Conservation (phyloP, 2,888 invertebrate genomes). For the Hirtodrosophila trivittata region DNA sequence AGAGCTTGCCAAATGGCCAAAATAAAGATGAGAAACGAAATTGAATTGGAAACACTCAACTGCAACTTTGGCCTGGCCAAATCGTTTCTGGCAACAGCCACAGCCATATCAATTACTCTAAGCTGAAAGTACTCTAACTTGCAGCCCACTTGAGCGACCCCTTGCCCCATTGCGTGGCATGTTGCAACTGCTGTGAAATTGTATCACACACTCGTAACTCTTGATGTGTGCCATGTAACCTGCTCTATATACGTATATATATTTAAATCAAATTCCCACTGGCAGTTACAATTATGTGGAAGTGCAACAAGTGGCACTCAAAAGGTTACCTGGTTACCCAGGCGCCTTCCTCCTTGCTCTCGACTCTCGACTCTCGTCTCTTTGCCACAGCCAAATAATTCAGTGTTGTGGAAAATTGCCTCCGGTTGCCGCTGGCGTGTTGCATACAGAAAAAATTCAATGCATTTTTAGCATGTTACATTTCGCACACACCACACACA, state of each 20-base stretch:
- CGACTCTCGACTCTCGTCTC: background rate
- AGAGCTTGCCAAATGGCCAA: conserved; percentile 40
- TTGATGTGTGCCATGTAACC: conserved; percentile 38
- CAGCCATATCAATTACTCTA: no score
- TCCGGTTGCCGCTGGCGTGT: conserved; percentile 60
- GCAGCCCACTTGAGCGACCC: conserved; percentile 3
- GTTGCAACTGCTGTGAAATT: conserved; percentile 32
- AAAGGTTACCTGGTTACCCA: conserved; percentile 24
- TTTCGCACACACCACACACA: conserved; percentile 15
- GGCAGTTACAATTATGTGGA: conserved; percentile 43
- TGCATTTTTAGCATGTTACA: conserved; percentile 54
- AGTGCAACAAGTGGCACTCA: conserved; percentile 62
- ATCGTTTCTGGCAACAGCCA: conserved; percentile 40
- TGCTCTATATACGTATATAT: no score
- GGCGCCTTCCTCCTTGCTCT: no score
- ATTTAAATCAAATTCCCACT: conserved; percentile 57
- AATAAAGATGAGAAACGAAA: conserved; percentile 32
- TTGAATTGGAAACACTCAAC: conserved; percentile 33
- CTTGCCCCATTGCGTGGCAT: conserved; percentile 1
- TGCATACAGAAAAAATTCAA: conserved; percentile 35
- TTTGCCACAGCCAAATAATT: conserved; percentile 34
- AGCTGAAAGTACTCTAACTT: background rate
- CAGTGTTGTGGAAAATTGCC: conserved; percentile 73
- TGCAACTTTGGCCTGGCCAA: no score
- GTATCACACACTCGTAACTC: conserved; percentile 31